These are phyloP conservation scores for Drosophila persimilis DNA, from an alignment of 1,140 invertebrate species.

Conservation along the genomic window DNA sequence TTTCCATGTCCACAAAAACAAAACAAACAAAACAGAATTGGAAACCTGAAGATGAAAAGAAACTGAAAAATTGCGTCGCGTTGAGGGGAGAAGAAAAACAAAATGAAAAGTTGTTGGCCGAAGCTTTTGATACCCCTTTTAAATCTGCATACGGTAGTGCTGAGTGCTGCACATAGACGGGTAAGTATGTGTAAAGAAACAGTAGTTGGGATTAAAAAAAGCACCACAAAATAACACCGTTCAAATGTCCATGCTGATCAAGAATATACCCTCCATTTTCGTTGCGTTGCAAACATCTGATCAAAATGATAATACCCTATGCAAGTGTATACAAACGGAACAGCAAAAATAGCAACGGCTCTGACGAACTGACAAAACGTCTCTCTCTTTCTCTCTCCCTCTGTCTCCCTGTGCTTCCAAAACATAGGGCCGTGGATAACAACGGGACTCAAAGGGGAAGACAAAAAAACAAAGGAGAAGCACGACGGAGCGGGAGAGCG, in stretches of 20 bases:
- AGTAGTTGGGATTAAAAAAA: no score
- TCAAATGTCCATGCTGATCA: no score
- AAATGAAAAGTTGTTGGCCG: constrained; percentile 14
- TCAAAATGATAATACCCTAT: no score
- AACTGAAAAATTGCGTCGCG: constrained; percentile 58
- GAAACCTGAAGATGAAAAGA: constrained; percentile 49
- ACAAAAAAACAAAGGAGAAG: constrained; percentile 39
- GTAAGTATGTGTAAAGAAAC: neutral
- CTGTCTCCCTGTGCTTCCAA: neutral
- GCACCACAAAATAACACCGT: no score
- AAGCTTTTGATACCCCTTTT: no score
- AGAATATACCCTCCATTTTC: no score
- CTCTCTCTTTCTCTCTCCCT: constrained; percentile 6
- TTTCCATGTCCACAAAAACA: constrained; percentile 52
- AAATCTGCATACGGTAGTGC: no score
- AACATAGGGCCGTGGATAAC: constrained; percentile 24
- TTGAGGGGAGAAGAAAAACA: constrained; percentile 28
- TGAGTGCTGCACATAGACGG: neutral
- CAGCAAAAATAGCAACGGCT: constrained; percentile 47
- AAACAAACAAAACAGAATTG: constrained; percentile 40
- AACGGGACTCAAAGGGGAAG: constrained; percentile 33
- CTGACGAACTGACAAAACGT: constrained; percentile 57
- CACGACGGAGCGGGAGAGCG: constrained; percentile 7
- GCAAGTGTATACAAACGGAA: no score
- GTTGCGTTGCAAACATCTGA: no score